phyloP scores from a whole-genome alignment of 2,797 vertebrate species.

The Forpus xanthops region DNA sequence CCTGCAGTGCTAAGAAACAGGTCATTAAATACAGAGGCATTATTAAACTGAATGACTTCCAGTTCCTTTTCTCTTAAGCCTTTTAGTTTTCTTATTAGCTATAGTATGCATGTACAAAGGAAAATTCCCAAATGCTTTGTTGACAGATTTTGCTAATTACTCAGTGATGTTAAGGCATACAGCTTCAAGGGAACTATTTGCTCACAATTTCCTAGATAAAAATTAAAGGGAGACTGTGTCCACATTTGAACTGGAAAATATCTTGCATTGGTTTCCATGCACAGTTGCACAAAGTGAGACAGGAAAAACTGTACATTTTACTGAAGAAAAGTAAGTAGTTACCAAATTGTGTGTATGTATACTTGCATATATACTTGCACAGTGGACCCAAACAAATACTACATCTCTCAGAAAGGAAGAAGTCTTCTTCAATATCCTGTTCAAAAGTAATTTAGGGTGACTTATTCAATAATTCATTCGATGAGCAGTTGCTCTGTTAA shows the following conservation, averaged over 20 bases:
- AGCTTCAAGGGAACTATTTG: background rate
- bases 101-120: background rate
- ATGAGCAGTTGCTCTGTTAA: background rate
- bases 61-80: background rate
- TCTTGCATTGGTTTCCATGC: background rate
- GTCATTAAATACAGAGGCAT: background rate
- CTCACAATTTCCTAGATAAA: slow-evolving; percentile 25
- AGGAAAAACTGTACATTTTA: background rate
- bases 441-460: background rate
- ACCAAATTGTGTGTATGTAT: background rate
- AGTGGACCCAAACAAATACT: background rate
- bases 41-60: background rate
- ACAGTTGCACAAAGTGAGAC: background rate
- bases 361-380: background rate
- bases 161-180: background rate
- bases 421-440: background rate
- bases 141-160: slow-evolving; percentile 11
- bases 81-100: background rate
- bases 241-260: slow-evolving; percentile 28
- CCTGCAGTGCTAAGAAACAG: background rate
- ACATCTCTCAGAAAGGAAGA: background rate
- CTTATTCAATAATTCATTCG: background rate
- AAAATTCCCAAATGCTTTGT: background rate
- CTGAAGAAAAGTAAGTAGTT: background rate
- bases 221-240: background rate